Evolutionary conservation across 2,888 invertebrate genomes (phyloP).

Genomic region (Anaspis maculata): DNA sequence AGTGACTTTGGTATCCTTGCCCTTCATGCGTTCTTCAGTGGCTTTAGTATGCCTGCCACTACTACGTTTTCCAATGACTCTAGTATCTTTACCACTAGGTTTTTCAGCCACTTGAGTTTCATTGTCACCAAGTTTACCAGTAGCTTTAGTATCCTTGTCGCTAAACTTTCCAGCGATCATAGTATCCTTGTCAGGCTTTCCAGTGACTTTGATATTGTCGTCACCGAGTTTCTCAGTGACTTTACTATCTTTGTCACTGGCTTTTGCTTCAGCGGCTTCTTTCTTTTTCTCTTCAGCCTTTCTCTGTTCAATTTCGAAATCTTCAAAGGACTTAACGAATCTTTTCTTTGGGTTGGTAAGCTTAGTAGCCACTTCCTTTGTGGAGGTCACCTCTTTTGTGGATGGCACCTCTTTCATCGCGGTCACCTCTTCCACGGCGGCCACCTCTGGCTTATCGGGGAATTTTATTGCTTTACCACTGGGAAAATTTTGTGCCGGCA

Average conservation of each 20-base stretch:
- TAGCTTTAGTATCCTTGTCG: too few species aligned
- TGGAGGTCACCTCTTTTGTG: too few species aligned
- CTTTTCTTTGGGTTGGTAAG: slow-evolving; percentile 39
- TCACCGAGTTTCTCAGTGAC: not conserved
- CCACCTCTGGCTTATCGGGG: slow-evolving; percentile 31
- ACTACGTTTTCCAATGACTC: too few species aligned
- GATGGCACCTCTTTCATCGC: too few species aligned
- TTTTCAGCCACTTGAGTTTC: too few species aligned
- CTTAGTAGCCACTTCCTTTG: slow-evolving; percentile 30
- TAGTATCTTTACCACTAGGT: too few species aligned
- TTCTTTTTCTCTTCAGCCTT: slow-evolving; percentile 13
- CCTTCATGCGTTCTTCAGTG: too few species aligned
- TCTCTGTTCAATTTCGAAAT: slow-evolving; percentile 30
- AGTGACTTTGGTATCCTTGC: too few species aligned
- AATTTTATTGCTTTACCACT: slow-evolving; percentile 35
- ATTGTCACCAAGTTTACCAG: too few species aligned
- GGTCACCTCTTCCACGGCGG: slow-evolving; percentile 4
- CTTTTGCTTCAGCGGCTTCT: not conserved
- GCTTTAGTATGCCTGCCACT: too few species aligned
- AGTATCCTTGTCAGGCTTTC: not conserved
- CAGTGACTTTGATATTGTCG: too few species aligned
- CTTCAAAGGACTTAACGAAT: slow-evolving; percentile 40
- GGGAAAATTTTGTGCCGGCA: slow-evolving; percentile 38
- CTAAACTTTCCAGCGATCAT: not conserved
- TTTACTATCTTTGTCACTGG: not conserved